These are phyloP conservation scores for Pampus argenteus DNA, from an alignment of 2,797 vertebrate genomes.

Conservation along the genomic window DNA sequence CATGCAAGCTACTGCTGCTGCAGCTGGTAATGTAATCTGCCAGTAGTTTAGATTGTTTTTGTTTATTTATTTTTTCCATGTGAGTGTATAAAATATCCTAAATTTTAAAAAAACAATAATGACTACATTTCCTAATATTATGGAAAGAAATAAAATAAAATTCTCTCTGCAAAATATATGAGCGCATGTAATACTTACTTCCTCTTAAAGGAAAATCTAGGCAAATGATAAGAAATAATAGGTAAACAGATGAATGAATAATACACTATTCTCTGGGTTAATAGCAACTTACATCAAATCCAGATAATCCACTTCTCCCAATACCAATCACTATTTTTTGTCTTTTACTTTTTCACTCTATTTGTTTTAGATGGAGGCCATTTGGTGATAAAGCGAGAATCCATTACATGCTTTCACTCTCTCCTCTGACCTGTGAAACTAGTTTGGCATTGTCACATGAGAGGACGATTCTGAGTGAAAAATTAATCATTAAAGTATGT, in stretches of 20 bases:
- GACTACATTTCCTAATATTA: background rate
- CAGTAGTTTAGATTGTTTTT: conserved; percentile 10
- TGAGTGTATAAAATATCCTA: background rate
- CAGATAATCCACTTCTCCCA: conserved; percentile 32
- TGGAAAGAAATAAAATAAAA: background rate
- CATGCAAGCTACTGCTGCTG: conserved; percentile 14
- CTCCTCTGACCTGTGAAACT: conserved; percentile 70
- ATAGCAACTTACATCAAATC: background rate
- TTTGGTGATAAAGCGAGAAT: conserved; percentile 64
- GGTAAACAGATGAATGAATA: conserved; percentile 22
- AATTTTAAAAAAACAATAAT: background rate
- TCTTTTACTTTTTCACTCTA: conserved; percentile 27
- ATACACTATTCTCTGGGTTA: conserved; percentile 9
- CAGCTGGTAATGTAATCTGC: conserved; percentile 5
- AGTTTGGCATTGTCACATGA: conserved; percentile 59
- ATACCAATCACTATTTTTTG: conserved; percentile 1
- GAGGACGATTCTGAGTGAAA: conserved; percentile 42
- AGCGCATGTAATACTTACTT: background rate
- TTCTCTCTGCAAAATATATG: background rate
- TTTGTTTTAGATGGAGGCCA: conserved; percentile 46
- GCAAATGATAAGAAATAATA: background rate
- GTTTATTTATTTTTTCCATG: background rate
- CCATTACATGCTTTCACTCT: conserved; percentile 56
- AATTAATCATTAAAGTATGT: conserved; percentile 64
- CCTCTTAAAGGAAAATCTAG: background rate